Conservation (phyloP, 2,888 invertebrate species). For the Xylota sylvarum region DNA sequence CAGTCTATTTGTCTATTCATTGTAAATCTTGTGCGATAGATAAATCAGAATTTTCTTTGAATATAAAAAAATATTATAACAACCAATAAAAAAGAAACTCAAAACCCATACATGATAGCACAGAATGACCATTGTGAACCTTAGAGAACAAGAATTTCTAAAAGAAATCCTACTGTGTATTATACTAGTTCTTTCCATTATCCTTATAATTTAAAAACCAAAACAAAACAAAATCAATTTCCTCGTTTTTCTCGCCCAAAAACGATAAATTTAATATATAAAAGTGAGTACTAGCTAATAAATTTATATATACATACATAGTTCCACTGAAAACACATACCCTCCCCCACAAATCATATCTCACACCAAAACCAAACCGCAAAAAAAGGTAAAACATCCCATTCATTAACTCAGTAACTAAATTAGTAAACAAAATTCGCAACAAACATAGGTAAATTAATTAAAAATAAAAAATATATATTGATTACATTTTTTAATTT, state of each 20-base stretch:
- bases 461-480: constrained; percentile 56
- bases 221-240: neutral
- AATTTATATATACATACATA: constrained; percentile 9
- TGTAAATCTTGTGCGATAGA: constrained; percentile 85
- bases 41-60: constrained; percentile 84
- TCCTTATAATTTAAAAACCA: neutral
- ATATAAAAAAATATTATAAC: constrained; percentile 80
- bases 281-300: constrained; percentile 64
- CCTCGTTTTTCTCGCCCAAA: constrained; percentile 13
- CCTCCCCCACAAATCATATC: constrained; percentile 4
- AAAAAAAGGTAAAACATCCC: neutral
- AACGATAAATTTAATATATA: constrained; percentile 32
- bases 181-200: neutral
- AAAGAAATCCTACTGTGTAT: neutral
- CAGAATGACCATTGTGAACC: constrained; percentile 71
- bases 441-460: constrained; percentile 57
- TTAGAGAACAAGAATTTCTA: constrained; percentile 22
- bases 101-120: constrained; percentile 36
- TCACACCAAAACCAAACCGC: constrained; percentile 9
- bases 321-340: constrained; percentile 5
- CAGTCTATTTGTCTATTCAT: constrained; percentile 85
- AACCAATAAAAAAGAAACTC: constrained; percentile 48
- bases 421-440: constrained; percentile 38
- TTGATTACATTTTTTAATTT: constrained; percentile 56
- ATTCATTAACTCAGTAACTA: constrained; percentile 41